Conservation (phyloP, 53 echinoderm and acorn worm species). For the Temnopleurus reevesii region DNA sequence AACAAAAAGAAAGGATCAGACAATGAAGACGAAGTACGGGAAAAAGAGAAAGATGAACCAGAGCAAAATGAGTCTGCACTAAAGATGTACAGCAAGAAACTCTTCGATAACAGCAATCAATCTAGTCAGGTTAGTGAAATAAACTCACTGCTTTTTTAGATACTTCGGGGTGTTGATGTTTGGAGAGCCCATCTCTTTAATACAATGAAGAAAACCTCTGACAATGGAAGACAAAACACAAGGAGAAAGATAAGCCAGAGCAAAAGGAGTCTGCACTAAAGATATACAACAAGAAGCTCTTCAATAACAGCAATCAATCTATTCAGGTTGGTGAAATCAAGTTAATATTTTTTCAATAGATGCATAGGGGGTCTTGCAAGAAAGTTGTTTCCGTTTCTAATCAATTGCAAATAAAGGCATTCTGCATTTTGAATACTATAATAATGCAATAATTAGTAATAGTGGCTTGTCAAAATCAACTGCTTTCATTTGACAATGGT, state of each 20-base stretch:
- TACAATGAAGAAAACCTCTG: not conserved
- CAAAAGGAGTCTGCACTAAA: slow-evolving; percentile 35
- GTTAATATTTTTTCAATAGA: too few species aligned
- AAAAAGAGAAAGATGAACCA: not conserved
- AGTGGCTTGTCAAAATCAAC: too few species aligned
- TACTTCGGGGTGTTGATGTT: slow-evolving; percentile 62
- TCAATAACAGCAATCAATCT: not conserved
- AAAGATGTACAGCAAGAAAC: slow-evolving; percentile 53
- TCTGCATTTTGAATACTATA: too few species aligned
- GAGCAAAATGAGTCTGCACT: slow-evolving; percentile 8
- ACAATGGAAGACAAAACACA: not conserved
- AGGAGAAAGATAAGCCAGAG: not conserved
- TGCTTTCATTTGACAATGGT: too few species aligned
- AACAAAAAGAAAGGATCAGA: slow-evolving; percentile 56
- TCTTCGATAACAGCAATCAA: not conserved
- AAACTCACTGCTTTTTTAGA: too few species aligned
- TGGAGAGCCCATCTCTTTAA: slow-evolving; percentile 91
- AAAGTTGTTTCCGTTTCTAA: too few species aligned
- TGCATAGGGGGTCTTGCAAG: too few species aligned
- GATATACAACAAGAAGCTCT: slow-evolving; percentile 51
- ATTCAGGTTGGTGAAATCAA: slow-evolving; percentile 43
- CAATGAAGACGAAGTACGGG: not conserved
- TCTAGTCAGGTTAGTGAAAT: slow-evolving; percentile 29
- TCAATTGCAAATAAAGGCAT: too few species aligned
- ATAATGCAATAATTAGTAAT: too few species aligned